Percentiles rank a stretch among this genome's conserved stretches.
Evolutionary conservation across 2,888 invertebrate genomes (phyloP).

Genomic region (Tigriopus californicus): DNA sequence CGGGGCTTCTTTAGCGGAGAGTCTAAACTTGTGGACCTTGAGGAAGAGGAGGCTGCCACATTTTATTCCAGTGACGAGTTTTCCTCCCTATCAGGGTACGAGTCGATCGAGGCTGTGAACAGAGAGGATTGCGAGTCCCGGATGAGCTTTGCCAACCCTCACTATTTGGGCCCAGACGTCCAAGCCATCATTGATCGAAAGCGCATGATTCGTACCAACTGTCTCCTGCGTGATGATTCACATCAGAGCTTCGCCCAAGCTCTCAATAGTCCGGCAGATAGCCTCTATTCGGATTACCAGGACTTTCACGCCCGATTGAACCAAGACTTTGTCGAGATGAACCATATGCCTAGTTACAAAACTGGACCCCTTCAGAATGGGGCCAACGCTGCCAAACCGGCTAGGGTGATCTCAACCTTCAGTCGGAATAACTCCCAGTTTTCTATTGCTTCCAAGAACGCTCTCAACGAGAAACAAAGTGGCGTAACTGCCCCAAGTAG

Average conservation of each 20-base stretch:
- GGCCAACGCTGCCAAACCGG: background rate
- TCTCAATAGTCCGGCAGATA: slow-evolving; percentile 42
- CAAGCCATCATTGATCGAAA: slow-evolving; percentile 24
- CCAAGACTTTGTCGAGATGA: background rate
- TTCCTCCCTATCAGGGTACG: slow-evolving; percentile 51
- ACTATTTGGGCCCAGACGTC: slow-evolving; percentile 48
- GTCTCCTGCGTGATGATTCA: slow-evolving; percentile 18
- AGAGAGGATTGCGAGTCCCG: slow-evolving; percentile 30
- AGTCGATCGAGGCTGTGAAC: slow-evolving; percentile 46
- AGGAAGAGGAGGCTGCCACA: slow-evolving; percentile 4
- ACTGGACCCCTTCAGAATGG: background rate
- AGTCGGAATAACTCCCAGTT: background rate
- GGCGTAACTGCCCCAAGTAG: background rate
- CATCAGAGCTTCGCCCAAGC: slow-evolving; percentile 29
- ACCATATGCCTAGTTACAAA: background rate
- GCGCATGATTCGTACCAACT: slow-evolving; percentile 20
- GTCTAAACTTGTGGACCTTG: background rate
- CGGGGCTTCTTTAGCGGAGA: background rate
- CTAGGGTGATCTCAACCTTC: background rate
- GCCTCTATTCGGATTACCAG: slow-evolving; percentile 21
- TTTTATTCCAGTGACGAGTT: background rate
- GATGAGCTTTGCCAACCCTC: slow-evolving; percentile 53
- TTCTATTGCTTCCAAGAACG: background rate
- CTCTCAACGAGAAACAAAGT: background rate
- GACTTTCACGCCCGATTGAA: background rate